A percentile compares a stretch with the other conserved stretches of the same genome.
Evolutionary conservation across 2,888 invertebrate genomes (phyloP).

Genomic region (Exephanes ischioxanthus): DNA sequence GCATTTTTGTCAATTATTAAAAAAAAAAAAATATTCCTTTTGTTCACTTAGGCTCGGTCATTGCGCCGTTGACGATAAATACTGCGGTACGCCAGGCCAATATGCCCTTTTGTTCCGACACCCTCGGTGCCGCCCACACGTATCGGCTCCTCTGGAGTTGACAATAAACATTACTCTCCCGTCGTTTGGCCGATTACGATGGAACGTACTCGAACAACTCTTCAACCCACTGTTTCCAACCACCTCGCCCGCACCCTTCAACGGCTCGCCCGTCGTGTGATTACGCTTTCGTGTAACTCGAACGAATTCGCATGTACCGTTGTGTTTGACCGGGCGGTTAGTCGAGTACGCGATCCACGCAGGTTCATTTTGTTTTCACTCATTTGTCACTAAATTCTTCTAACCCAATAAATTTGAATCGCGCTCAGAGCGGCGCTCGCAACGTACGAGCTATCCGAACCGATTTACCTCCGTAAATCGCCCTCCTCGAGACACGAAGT

Average conservation of each 20-base stretch:
- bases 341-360: slow-evolving; percentile 40
- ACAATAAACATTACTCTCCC: slow-evolving; percentile 31
- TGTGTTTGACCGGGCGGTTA: slow-evolving; percentile 50
- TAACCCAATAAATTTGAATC: slow-evolving; percentile 29
- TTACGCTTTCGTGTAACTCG: slow-evolving; percentile 60
- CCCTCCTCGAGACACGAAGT: neutral
- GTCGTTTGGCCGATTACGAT: slow-evolving; percentile 38
- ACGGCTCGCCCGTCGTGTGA: slow-evolving; percentile 44
- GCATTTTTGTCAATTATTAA: neutral
- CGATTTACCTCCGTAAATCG: slow-evolving; percentile 3
- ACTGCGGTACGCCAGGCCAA: slow-evolving; percentile 1
- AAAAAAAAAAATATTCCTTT: no score
- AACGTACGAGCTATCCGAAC: slow-evolving; percentile 1
- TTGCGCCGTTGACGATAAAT: neutral
- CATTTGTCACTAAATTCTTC: slow-evolving; percentile 12
- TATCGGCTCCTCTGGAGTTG: slow-evolving; percentile 15
- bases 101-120: slow-evolving; percentile 4
- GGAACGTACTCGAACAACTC: slow-evolving; percentile 32
- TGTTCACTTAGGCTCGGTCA: neutral
- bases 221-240: slow-evolving; percentile 23
- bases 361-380: slow-evolving; percentile 7
- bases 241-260: slow-evolving; percentile 6
- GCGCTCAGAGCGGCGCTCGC: slow-evolving; percentile 15
- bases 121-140: neutral
- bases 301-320: slow-evolving; percentile 63